Conservation (phyloP, 2,797 vertebrate species). For the Danio choprae region DNA sequence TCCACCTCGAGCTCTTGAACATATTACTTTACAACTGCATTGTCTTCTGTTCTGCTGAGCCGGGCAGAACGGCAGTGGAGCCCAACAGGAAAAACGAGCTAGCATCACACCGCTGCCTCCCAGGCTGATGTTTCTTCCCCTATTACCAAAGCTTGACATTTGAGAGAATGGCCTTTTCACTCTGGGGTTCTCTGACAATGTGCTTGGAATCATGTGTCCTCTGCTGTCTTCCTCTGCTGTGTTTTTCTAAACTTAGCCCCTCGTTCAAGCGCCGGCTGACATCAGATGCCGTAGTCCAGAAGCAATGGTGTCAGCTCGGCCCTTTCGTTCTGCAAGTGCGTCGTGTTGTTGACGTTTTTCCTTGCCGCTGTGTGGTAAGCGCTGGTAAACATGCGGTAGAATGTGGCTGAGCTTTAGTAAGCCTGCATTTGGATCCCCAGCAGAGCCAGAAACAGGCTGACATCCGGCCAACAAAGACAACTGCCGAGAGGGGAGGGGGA, state of each 20-base stretch:
- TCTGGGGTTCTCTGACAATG: constrained; percentile 55
- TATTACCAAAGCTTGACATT: constrained; percentile 60
- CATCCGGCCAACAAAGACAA: constrained; percentile 56
- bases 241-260: constrained; percentile 52
- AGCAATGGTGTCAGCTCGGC: constrained; percentile 28
- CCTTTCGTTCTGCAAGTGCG: background rate
- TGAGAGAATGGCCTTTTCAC: constrained; percentile 61
- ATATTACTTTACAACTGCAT: constrained; percentile 61
- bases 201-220: constrained; percentile 55
- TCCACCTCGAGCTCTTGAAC: constrained; percentile 39
- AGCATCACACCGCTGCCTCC: constrained; percentile 34
- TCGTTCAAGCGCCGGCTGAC: constrained; percentile 24
- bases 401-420: constrained; percentile 51
- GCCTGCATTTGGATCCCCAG: constrained; percentile 50
- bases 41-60: constrained; percentile 61
- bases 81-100: constrained; percentile 48
- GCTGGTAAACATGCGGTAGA: constrained; percentile 54
- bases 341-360: background rate
- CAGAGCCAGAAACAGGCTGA: constrained; percentile 53
- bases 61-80: constrained; percentile 47
- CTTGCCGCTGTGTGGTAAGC: constrained; percentile 51
- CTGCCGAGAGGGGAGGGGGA: constrained; percentile 39
- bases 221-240: constrained; percentile 45
- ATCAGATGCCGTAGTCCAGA: constrained; percentile 25
- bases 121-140: constrained; percentile 48